phyloP scores from a whole-genome alignment of 2,797 vertebrate genomes.

The Denticeps clupeoides region DNA sequence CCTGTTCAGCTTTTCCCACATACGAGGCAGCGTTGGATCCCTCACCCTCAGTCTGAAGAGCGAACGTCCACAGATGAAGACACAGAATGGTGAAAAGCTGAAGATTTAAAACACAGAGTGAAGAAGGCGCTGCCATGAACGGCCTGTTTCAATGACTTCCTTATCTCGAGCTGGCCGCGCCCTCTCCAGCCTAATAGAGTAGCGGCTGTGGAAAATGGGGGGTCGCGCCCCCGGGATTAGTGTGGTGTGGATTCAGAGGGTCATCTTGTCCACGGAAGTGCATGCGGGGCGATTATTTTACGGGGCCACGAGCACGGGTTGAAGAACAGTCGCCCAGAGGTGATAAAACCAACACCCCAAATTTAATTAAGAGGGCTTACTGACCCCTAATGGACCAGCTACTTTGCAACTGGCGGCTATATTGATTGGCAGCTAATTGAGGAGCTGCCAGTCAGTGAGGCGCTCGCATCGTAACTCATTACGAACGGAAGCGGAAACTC shows the following conservation, averaged over 20 bases:
- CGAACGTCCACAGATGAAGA: neutral
- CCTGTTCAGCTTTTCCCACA: no score
- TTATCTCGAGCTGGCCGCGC: conserved; percentile 33
- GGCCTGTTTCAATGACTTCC: conserved; percentile 46
- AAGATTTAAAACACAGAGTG: neutral
- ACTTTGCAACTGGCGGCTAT: neutral
- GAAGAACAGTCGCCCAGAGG: neutral
- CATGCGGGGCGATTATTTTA: no score
- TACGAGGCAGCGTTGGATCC: no score
- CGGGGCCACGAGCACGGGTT: neutral
- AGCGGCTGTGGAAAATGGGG: conserved; percentile 40
- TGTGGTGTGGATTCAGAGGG: conserved; percentile 13
- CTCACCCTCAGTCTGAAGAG: no score
- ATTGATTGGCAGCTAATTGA: neutral
- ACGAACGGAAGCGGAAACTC: no score
- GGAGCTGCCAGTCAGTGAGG: no score
- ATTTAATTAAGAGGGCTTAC: neutral
- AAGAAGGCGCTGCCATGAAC: no score
- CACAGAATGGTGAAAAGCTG: neutral
- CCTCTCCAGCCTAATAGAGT: conserved; percentile 32
- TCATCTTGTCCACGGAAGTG: conserved; percentile 1
- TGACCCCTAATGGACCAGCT: neutral
- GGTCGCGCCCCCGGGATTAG: conserved; percentile 30
- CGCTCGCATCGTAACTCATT: no score
- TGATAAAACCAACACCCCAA: neutral